Evolutionary conservation across 2,797 vertebrate genomes (phyloP), one percentile per base, ranked within the genome.

Genomic region (Vespertilio murinus): DNA sequence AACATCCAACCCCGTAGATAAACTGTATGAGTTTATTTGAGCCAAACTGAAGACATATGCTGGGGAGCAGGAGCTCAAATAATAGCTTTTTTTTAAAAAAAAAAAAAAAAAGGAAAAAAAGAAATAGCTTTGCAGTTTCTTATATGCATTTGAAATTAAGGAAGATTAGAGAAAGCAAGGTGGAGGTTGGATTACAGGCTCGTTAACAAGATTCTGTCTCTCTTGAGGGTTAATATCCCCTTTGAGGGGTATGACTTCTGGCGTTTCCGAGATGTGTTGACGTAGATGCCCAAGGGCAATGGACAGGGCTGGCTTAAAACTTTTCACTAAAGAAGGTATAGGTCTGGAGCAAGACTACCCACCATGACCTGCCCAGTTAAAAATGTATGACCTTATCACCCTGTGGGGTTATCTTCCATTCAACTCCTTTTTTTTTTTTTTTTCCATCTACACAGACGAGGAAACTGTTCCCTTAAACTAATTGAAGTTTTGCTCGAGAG

Each of bases 401-500:
- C 61, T 67, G 8, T 35, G 61, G 25, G 20, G 13, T 67, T 65
- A 47, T n/a, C 30, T 82, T 82, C 42, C 20, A 33, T 5, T 45
- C 30, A 65, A 81, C 40, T n/a, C 20, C n/a, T n/a, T n/a, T n/a
- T n/a, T n/a, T 30, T 80, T n/a, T 80, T 40, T 79, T 23, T 6
- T 47, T 47, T n/a, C 18, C 11, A 16, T 28, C 30, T n/a, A 7
- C 42, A 71, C 23, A 33, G 59, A 6, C 67, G 61, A n/a, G 11
- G 40, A 92, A 74, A 88, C 56, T 61, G 11, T 45, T 78, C n/a
- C 69, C 20, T 78, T 88, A 91, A 82, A 85, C 59, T 38, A 67
- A 56, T 73, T 73, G 74, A 81, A 95, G 74, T 83, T 86, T 93
- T 93, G 61, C 49, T 93, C 17, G 16, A 67, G 64, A 83, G 45